Evolutionary conservation across 2,888 invertebrate species (phyloP).

Genomic region (Steromphala cineraria): DNA sequence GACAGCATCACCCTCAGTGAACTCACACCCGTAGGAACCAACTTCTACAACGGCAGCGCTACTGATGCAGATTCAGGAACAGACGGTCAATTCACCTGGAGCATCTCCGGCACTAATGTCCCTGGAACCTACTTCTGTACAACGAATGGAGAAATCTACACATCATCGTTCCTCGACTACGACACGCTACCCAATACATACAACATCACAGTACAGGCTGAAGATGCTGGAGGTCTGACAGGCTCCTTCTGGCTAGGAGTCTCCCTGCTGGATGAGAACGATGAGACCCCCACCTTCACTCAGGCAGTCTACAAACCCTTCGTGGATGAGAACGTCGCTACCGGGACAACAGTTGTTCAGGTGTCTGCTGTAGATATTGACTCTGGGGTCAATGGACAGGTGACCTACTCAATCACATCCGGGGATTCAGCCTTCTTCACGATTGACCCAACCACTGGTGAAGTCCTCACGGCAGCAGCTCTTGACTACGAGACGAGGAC

Average conservation of each 20-base stretch:
- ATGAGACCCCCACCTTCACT: slow-evolving; percentile 23
- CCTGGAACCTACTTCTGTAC: slow-evolving; percentile 45
- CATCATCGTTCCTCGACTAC: slow-evolving; percentile 54
- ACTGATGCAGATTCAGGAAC: slow-evolving; percentile 45
- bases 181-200: slow-evolving; percentile 49
- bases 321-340: slow-evolving; percentile 25
- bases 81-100: slow-evolving; percentile 56
- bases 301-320: slow-evolving; percentile 16
- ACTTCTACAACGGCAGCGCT: slow-evolving; percentile 49
- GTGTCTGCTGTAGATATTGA: slow-evolving; percentile 47
- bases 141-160: slow-evolving; percentile 43
- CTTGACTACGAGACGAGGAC: slow-evolving; percentile 38
- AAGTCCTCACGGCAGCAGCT: neutral
- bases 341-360: slow-evolving; percentile 29
- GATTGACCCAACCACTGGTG: slow-evolving; percentile 34
- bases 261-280: slow-evolving; percentile 35
- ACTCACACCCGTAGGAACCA: slow-evolving; percentile 44
- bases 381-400: slow-evolving; percentile 25
- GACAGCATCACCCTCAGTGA: slow-evolving; percentile 39
- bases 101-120: slow-evolving; percentile 47
- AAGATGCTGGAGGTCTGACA: slow-evolving; percentile 41
- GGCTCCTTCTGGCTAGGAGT: slow-evolving; percentile 32
- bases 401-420: slow-evolving; percentile 16
- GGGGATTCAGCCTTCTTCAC: slow-evolving; percentile 34
- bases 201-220: slow-evolving; percentile 44